phyloP scores from a whole-genome alignment of 2,888 invertebrate genomes.

The Pseudococcus viburni region DNA sequence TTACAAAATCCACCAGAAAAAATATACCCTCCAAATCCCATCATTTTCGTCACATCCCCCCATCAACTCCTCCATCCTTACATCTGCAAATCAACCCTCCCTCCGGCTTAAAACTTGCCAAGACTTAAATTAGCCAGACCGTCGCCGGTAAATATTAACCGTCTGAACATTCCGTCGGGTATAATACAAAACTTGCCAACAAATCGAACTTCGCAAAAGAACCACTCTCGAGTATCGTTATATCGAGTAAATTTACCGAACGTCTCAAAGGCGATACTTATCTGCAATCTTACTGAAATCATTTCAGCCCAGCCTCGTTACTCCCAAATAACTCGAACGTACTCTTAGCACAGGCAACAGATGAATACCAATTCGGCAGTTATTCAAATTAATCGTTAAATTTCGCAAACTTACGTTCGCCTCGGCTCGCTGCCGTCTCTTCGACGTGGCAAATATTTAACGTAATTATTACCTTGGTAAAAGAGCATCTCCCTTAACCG shows the following conservation, averaged over 20 bases:
- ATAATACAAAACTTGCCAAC: conserved; percentile 11
- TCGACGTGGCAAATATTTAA: not conserved
- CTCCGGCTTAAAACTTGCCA: not conserved
- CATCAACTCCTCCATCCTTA: not conserved
- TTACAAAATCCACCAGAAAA: no score
- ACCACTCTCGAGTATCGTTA: not conserved
- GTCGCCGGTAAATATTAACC: conserved; percentile 33
- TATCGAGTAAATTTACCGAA: conserved; percentile 19
- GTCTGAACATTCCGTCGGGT: not conserved
- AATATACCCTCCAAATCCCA: no score
- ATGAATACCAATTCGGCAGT: conserved; percentile 33
- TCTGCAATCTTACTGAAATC: conserved; percentile 13
- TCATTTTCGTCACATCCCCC: not conserved
- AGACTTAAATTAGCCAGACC: not conserved
- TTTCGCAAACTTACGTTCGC: not conserved
- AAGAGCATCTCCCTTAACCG: not conserved
- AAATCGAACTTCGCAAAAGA: conserved; percentile 17
- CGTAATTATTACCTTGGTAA: not conserved
- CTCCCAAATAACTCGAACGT: not conserved
- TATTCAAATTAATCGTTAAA: conserved; percentile 42
- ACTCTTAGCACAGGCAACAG: not conserved
- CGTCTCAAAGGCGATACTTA: conserved; percentile 24
- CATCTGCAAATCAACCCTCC: not conserved
- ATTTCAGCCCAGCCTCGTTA: not conserved
- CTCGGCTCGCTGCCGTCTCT: not conserved